phyloP scores from a whole-genome alignment of 1,140 invertebrate genomes.

The Drosophila insularis region DNA sequence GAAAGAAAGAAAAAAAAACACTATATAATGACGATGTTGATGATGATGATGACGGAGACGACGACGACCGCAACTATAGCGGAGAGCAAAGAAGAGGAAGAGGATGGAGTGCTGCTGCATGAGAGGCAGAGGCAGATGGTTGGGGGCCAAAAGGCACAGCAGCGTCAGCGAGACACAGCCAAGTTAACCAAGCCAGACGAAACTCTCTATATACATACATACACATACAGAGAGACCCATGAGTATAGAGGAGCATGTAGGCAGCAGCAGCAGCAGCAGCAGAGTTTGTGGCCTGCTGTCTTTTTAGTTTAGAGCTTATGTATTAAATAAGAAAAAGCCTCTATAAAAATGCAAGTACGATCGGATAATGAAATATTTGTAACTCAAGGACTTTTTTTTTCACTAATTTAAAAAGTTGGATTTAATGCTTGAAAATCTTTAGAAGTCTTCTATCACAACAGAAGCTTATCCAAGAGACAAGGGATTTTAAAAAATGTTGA shows the following conservation, averaged over 20 bases:
- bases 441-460: too few relatives aligned
- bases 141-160: slow-evolving; percentile 37
- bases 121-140: slow-evolving; percentile 17
- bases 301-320: slow-evolving; percentile 12
- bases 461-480: too few relatives aligned
- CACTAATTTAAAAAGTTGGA: too few relatives aligned
- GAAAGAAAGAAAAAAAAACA: slow-evolving; percentile 53
- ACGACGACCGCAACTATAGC: slow-evolving; percentile 21
- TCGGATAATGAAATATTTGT: not conserved
- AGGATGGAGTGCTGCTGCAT: slow-evolving; percentile 15
- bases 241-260: slow-evolving; percentile 31
- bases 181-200: slow-evolving; percentile 47
- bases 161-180: slow-evolving; percentile 36
- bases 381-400: not conserved
- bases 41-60: slow-evolving; percentile 47
- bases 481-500: too few relatives aligned
- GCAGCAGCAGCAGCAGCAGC: slow-evolving; percentile 21
- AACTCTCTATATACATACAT: slow-evolving; percentile 26
- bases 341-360: not conserved
- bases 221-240: not conserved
- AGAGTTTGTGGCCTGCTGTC: slow-evolving; percentile 26
- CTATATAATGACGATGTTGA: slow-evolving; percentile 50
- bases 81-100: slow-evolving; percentile 8
- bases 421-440: too few relatives aligned
- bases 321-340: not conserved